Conservation (phyloP, 2,888 invertebrate genomes). For the Automeris io region DNA sequence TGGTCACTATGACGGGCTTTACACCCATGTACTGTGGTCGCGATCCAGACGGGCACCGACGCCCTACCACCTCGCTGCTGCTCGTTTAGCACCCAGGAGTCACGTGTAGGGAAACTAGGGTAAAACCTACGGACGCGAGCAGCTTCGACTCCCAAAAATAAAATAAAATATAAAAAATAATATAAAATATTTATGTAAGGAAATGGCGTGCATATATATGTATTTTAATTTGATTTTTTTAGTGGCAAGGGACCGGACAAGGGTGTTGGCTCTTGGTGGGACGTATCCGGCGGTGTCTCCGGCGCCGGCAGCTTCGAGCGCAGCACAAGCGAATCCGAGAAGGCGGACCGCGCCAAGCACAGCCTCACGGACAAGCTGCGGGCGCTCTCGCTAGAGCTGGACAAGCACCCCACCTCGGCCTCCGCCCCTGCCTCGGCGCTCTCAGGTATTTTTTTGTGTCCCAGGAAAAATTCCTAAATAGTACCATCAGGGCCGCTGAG, state of each 20-base stretch:
- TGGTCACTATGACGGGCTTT: no score
- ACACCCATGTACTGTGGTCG: no score
- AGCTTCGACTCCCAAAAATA: background rate
- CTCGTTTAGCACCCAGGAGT: no score
- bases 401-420: constrained; percentile 64
- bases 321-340: constrained; percentile 72
- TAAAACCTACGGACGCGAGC: no score
- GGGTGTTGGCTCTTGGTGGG: constrained; percentile 56
- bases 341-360: constrained; percentile 27
- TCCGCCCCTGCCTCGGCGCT: constrained; percentile 28
- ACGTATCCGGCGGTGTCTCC: constrained; percentile 49
- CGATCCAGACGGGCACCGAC: no score
- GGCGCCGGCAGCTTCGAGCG: constrained; percentile 73
- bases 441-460: no score
- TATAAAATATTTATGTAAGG: no score
- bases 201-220: no score
- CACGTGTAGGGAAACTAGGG: no score
- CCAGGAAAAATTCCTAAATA: no score
- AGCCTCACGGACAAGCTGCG: constrained; percentile 76
- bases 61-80: no score
- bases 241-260: constrained; percentile 33
- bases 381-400: constrained; percentile 83
- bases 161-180: background rate
- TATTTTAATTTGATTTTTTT: background rate
- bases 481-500: no score